Conservation (phyloP, 2,797 vertebrate genomes). For the Eremophila alpestris region DNA sequence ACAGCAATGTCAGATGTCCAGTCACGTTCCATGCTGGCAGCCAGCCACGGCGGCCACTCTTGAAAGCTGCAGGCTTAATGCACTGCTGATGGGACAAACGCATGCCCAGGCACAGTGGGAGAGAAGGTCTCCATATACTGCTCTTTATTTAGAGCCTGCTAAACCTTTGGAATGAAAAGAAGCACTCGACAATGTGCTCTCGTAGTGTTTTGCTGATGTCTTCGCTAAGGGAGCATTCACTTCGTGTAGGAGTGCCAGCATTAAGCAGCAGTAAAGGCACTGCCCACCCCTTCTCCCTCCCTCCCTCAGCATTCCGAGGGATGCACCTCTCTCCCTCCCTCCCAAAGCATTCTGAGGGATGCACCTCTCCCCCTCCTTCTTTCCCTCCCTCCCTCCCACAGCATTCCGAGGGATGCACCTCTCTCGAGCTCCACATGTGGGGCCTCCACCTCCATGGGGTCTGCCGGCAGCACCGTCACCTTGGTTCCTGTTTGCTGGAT, state of each 20-base stretch:
- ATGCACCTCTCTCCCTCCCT: conserved; percentile 74
- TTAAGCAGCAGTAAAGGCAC: accelerated
- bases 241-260: accelerated
- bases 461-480: conserved; percentile 93
- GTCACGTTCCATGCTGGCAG: accelerated
- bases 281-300: neutral
- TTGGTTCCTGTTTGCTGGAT: conserved; percentile 98
- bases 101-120: neutral
- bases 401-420: conserved; percentile 65
- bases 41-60: neutral
- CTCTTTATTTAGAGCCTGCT: neutral
- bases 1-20: neutral
- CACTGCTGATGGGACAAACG: neutral
- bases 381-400: neutral
- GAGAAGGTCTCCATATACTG: neutral
- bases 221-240: neutral
- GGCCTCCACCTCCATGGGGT: conserved; percentile 85
- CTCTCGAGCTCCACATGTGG: conserved; percentile 70
- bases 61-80: neutral
- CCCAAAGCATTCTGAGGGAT: neutral
- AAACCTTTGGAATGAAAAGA: neutral
- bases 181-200: neutral
- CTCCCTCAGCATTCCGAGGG: neutral
- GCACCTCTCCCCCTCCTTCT: conserved; percentile 76
- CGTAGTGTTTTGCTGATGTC: neutral